Conservation (phyloP, 2,888 invertebrate species). For the Meganola albula region DNA sequence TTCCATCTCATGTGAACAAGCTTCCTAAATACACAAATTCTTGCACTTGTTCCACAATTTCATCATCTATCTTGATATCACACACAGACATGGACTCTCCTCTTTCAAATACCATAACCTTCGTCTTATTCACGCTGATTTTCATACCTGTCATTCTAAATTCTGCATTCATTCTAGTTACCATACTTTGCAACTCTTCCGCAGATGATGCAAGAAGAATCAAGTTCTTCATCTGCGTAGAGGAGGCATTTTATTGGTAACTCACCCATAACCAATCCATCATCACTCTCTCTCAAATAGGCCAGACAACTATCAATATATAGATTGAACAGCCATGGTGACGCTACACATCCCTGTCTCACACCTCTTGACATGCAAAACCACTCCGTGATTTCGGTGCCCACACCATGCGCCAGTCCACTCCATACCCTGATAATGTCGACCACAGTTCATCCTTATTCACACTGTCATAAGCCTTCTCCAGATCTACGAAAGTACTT, state of each 20-base stretch:
- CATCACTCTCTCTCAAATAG: background rate
- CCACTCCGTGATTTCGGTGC: background rate
- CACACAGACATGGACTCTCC: background rate
- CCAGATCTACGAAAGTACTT: background rate
- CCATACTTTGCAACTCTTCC: background rate
- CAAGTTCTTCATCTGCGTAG: too few species aligned
- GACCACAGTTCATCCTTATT: background rate
- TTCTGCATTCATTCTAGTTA: background rate
- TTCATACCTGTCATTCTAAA: background rate
- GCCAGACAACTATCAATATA: background rate
- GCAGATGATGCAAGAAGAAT: too few species aligned
- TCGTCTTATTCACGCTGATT: background rate
- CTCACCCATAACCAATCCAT: too few species aligned
- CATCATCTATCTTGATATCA: background rate
- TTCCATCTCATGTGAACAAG: background rate
- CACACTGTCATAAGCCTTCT: background rate
- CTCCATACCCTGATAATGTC: background rate
- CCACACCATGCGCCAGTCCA: background rate
- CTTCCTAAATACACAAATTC: background rate
- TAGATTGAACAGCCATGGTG: background rate
- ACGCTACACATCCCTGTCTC: background rate
- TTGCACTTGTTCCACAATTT: background rate
- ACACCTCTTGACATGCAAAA: background rate
- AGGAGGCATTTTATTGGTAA: too few species aligned
- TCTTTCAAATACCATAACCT: background rate